Percentiles rank a stretch among this genome's conserved stretches.
phyloP scores from a whole-genome alignment of 2,797 vertebrate species.

The Halcyon smyrnensis region DNA sequence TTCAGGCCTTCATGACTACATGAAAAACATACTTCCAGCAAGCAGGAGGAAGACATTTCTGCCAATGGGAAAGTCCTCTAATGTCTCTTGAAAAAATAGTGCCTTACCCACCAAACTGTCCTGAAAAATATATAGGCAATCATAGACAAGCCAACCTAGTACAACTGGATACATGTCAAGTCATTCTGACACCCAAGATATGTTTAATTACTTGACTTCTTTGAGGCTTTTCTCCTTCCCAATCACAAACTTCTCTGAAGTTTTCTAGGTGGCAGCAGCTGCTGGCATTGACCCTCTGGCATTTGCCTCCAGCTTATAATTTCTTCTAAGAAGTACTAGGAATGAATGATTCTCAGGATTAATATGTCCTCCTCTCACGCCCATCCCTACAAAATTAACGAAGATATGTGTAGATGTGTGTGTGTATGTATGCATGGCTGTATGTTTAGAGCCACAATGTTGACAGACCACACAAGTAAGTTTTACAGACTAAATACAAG shows the following conservation, averaged over 20 bases:
- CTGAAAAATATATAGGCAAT: neutral
- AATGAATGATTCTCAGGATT: neutral
- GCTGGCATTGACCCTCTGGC: neutral
- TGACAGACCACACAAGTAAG: neutral
- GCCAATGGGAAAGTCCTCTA: neutral
- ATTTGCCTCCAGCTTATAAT: neutral
- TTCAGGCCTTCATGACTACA: conserved; percentile 2
- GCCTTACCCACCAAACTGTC: neutral
- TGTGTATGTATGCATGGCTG: too few relatives aligned
- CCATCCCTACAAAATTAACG: neutral
- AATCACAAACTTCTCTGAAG: neutral
- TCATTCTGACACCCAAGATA: neutral
- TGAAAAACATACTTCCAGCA: neutral
- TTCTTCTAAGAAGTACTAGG: neutral
- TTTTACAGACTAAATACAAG: neutral
- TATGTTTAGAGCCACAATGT: neutral
- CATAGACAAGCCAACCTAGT: neutral
- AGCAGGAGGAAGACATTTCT: neutral
- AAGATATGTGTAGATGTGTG: neutral
- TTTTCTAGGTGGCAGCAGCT: neutral
- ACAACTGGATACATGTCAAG: neutral
- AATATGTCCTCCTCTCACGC: neutral
- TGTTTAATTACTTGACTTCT: neutral
- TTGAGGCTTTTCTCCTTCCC: neutral
- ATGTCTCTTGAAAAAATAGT: neutral